Base-by-base conservation (phyloP, 2,888 invertebrate genomes). In the Thumatha senex region DNA sequence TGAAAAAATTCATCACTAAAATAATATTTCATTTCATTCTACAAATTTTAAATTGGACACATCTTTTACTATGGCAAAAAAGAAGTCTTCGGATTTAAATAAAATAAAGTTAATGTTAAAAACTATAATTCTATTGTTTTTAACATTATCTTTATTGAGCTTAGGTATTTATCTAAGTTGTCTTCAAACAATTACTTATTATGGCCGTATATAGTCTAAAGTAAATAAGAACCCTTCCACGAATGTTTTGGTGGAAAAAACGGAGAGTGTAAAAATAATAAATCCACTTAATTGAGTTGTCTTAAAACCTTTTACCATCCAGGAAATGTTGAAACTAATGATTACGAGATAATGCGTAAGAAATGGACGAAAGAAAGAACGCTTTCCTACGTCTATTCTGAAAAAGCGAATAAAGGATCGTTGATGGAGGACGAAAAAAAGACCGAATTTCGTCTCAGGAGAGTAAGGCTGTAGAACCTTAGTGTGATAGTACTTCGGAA, bases 401-500 rank as follows among this genome's bases (percentile, higher is more conserved):
- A 87, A 89, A 89, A 85, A 88, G 84, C 81, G 85, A 86, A 87
- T 88, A 88, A 89, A 84, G 82, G 81, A 80, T 84, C 76, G 79
- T 80, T 84, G 84, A 86, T 84, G 83, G 84, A 85, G 84, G 84
- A 78, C 83, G 80, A 85, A 89, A 89, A 90, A 86, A 88, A 88
- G 78, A 86, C 82, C 80, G 79, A 87, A 89, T 89, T 88, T 87
- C 82, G 89, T 89, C 91, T 90, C 89, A 80, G 77, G 91, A 90
- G 91, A 92, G 83, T 85, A 84, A 87, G 86, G 84, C 87, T 89
- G 86, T 84, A 87, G 86, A 88, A 84, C 85, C 86, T 86, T 84
- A 81, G 79, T 72, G 60, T 60, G 50, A 45, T 43, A 31, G 34
- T 12, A 42, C 63, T 59, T 46, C 34, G 46, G 59, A 59, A 86